These are phyloP conservation scores for Sebastes minor DNA, from an alignment of 2,797 vertebrate species.

Conservation along the genomic window DNA sequence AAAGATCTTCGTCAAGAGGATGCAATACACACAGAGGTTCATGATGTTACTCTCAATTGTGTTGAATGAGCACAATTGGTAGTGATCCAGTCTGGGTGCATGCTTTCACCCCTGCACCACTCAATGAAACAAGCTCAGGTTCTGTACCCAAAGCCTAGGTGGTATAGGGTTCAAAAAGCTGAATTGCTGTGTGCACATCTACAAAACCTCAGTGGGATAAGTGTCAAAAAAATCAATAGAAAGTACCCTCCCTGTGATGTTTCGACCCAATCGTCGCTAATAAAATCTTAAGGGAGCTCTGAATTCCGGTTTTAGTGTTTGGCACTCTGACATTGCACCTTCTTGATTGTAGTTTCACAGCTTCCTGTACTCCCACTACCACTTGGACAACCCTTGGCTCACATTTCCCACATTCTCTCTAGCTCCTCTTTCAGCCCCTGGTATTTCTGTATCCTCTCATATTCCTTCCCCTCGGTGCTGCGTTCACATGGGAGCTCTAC, in stretches of 20 bases:
- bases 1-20: background rate
- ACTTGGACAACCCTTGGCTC: background rate
- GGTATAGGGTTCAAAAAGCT: conserved; percentile 1
- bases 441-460: background rate
- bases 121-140: background rate
- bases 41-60: background rate
- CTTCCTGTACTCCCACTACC: background rate
- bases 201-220: conserved; percentile 6
- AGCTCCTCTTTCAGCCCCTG: background rate
- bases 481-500: background rate
- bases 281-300: conserved; percentile 5
- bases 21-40: conserved; percentile 1
- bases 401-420: conserved; percentile 1
- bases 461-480: background rate
- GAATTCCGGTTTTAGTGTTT: conserved; percentile 23
- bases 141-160: background rate
- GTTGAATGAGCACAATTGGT: background rate
- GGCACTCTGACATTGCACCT: conserved; percentile 7
- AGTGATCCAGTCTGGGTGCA: background rate
- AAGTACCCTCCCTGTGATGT: background rate
- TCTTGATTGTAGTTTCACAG: conserved; percentile 15
- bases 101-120: conserved; percentile 1
- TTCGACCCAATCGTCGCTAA: conserved; percentile 7
- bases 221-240: conserved; percentile 19
- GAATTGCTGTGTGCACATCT: conserved; percentile 3